These are phyloP conservation scores for Hypomesus transpacificus DNA, from an alignment of 2,113 vertebrate genomes.

Conservation along the genomic window DNA sequence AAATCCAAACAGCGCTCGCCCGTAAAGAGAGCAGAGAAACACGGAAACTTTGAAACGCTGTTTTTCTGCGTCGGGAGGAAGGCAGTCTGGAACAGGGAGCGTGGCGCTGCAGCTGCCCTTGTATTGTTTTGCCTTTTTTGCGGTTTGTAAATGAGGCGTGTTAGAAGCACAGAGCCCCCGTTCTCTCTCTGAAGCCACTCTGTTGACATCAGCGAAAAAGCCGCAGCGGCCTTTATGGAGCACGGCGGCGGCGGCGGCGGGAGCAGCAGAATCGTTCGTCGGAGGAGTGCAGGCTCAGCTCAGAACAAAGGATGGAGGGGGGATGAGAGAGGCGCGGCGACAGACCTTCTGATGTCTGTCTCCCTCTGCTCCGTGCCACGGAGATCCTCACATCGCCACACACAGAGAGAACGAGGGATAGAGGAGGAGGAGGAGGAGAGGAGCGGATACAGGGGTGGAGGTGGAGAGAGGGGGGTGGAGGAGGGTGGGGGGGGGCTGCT, in stretches of 20 bases:
- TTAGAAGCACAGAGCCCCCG: conserved; percentile 43
- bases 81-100: conserved; percentile 31
- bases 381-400: conserved; percentile 14
- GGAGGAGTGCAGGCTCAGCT: conserved; percentile 67
- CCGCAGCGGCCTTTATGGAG: conserved; percentile 58
- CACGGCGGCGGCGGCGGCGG: conserved; percentile 46
- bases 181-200: conserved; percentile 66
- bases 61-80: conserved; percentile 39
- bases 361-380: background rate
- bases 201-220: conserved; percentile 76
- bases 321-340: conserved; percentile 4
- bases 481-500: conserved; percentile 23
- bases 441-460: conserved; percentile 3
- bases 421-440: conserved; percentile 45
- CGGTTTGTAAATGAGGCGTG: conserved; percentile 72
- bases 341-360: conserved; percentile 1
- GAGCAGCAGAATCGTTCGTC: conserved; percentile 34
- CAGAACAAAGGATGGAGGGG: conserved; percentile 59
- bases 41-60: conserved; percentile 58
- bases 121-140: conserved; percentile 63
- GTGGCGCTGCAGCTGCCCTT: conserved; percentile 49
- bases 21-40: background rate
- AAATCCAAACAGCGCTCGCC: background rate
- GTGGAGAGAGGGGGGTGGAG: conserved; percentile 25
- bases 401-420: conserved; percentile 36